Evolutionary conservation across 1,140 invertebrate genomes (phyloP).

Genomic region (Hormaphis cornu): DNA sequence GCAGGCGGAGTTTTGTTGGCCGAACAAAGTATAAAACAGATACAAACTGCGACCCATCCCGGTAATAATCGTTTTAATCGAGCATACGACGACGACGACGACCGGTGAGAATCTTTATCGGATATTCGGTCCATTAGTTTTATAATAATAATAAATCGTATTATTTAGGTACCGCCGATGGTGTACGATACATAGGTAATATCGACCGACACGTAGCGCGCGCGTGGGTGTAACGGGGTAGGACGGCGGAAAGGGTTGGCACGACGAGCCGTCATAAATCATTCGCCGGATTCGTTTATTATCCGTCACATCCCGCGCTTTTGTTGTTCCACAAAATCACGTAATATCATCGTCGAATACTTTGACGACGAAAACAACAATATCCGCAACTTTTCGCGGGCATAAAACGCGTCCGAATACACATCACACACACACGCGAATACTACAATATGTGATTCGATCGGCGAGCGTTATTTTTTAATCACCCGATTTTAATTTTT

Average conservation of each 20-base stretch:
- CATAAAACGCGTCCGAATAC: neutral
- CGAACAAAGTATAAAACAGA: too few species aligned
- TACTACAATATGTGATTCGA: neutral
- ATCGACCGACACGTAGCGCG: neutral
- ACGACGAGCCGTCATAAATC: conserved; percentile 7
- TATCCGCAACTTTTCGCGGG: neutral
- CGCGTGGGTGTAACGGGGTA: neutral
- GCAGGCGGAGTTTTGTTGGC: too few species aligned
- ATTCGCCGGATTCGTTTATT: conserved; percentile 27
- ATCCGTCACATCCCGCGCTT: conserved; percentile 23
- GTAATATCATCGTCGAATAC: too few species aligned
- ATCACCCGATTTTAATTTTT: neutral
- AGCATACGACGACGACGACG: neutral
- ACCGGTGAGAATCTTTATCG: conserved; percentile 29
- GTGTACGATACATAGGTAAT: neutral
- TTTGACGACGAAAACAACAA: too few species aligned
- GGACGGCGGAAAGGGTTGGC: neutral
- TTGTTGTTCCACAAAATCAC: conserved; percentile 13
- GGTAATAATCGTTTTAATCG: conserved; percentile 9
- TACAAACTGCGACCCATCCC: neutral
- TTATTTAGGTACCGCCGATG: neutral
- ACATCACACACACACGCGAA: neutral
- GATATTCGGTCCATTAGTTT: conserved; percentile 30
- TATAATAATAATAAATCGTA: conserved; percentile 3
- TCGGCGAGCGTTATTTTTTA: neutral